Evolutionary conservation across 2,888 invertebrate genomes (phyloP).

Genomic region (Agriotes lineatus): DNA sequence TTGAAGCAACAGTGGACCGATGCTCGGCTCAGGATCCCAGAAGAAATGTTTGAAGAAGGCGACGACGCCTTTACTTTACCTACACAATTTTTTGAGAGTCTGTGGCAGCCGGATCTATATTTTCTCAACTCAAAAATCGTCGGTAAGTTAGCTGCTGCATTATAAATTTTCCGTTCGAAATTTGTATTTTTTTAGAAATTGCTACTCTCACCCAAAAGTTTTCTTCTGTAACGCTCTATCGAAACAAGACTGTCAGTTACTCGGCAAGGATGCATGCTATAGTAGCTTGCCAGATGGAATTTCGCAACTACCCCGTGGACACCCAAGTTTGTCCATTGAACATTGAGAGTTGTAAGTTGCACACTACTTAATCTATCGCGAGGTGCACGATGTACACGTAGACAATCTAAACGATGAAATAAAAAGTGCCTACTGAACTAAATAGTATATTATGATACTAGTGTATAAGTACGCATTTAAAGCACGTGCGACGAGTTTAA

Average conservation of each 20-base stretch:
- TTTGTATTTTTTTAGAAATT: constrained; percentile 72
- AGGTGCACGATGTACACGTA: no score
- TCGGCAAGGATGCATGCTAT: constrained; percentile 87
- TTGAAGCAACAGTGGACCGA: constrained; percentile 86
- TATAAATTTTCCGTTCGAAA: not conserved
- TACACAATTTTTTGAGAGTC: constrained; percentile 83
- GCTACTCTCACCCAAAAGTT: constrained; percentile 84
- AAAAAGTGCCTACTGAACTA: no score
- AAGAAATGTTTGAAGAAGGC: constrained; percentile 83
- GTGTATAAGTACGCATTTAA: no score
- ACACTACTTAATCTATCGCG: no score
- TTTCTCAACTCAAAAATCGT: constrained; percentile 88
- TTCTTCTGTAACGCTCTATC: constrained; percentile 83
- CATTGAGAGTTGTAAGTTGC: constrained; percentile 90
- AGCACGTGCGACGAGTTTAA: no score
- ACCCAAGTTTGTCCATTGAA: constrained; percentile 87
- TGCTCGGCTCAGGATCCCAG: constrained; percentile 79
- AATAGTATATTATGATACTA: no score
- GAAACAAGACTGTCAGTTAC: constrained; percentile 84
- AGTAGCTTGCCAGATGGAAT: constrained; percentile 90
- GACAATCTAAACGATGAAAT: no score
- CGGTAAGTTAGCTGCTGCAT: no score
- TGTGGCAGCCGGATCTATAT: constrained; percentile 92
- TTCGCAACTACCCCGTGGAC: constrained; percentile 88
- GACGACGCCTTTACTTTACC: constrained; percentile 86